Evolutionary conservation across 2,113 vertebrate species (phyloP).

Genomic region (Neotragus moschatus): DNA sequence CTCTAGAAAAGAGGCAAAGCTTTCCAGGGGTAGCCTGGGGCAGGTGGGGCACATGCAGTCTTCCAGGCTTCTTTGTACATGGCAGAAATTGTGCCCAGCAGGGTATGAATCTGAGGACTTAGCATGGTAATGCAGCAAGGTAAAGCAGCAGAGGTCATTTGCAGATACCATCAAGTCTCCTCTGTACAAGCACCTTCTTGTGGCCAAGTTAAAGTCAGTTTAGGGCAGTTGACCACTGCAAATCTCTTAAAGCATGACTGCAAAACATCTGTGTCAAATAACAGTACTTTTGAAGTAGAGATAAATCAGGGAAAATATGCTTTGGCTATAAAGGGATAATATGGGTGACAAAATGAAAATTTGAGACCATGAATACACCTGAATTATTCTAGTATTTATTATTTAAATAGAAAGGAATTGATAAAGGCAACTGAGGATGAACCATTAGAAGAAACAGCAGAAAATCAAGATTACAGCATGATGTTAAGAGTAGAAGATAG

Average conservation of each 20-base stretch:
- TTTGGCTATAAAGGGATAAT: not conserved
- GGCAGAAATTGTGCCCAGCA: not conserved
- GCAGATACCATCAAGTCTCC: not conserved
- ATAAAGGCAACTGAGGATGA: not conserved
- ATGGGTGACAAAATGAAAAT: not conserved
- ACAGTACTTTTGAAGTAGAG: not conserved
- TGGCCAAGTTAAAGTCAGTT: not conserved
- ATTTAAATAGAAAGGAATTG: not conserved
- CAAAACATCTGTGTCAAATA: not conserved
- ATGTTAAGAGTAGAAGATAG: not conserved
- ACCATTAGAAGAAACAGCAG: not conserved
- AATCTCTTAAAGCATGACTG: not conserved
- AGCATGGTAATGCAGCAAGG: not conserved
- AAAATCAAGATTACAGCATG: not conserved
- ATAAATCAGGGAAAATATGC: not conserved
- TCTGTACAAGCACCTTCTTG: not conserved
- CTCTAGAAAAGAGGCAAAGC: not conserved
- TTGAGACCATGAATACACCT: not conserved
- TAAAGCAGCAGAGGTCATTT: not conserved
- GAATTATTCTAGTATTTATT: not conserved
- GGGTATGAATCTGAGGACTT: not conserved
- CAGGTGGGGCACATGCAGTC: not conserved
- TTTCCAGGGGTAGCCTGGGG: not conserved
- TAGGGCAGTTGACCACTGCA: not conserved
- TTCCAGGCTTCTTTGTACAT: not conserved